phyloP scores from a whole-genome alignment of 2,888 invertebrate genomes.

The Microplitis deprimator region DNA sequence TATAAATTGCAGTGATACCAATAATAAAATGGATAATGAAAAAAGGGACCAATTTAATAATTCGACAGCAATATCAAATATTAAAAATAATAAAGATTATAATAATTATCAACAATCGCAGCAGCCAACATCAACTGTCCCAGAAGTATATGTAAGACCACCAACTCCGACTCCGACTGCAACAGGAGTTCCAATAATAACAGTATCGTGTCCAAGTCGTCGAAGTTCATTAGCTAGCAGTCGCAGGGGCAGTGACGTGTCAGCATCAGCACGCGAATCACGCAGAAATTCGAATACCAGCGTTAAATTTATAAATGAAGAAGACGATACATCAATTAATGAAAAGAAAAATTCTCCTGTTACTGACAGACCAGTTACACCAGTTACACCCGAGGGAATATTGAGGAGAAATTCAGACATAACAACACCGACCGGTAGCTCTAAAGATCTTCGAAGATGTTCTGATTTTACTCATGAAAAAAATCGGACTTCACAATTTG shows the following conservation, averaged over 20 bases:
- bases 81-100: constrained; percentile 30
- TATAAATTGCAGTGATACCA: constrained; percentile 49
- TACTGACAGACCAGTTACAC: constrained; percentile 49
- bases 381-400: constrained; percentile 53
- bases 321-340: constrained; percentile 49
- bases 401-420: constrained; percentile 63
- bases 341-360: constrained; percentile 50
- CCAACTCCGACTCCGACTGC: constrained; percentile 69
- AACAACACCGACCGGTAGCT: constrained; percentile 59
- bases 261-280: constrained; percentile 44
- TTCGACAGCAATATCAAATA: constrained; percentile 20
- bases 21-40: constrained; percentile 39
- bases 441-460: constrained; percentile 62
- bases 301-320: constrained; percentile 62
- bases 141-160: constrained; percentile 68
- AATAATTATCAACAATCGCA: constrained; percentile 13
- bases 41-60: constrained; percentile 35
- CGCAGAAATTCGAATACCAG: constrained; percentile 66
- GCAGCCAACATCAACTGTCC: constrained; percentile 61
- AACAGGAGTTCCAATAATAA: constrained; percentile 65
- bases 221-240: constrained; percentile 66
- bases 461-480: constrained; percentile 67
- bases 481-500: constrained; percentile 65
- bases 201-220: constrained; percentile 66
- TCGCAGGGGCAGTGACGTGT: constrained; percentile 55